These are phyloP conservation scores for Falco punctatus DNA, from an alignment of 2,113 vertebrate species.

Conservation along the genomic window DNA sequence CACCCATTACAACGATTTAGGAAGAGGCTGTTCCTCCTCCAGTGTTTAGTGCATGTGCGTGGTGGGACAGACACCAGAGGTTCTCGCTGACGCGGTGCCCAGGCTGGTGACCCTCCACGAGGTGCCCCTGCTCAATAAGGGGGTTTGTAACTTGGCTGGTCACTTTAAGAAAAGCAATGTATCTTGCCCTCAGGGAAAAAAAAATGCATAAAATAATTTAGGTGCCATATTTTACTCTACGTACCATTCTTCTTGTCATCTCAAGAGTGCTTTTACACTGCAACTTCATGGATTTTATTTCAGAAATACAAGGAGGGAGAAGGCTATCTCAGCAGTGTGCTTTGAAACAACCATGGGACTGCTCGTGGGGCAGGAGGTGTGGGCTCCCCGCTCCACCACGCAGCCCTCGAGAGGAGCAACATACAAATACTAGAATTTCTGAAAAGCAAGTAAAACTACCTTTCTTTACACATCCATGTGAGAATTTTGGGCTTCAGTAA, in stretches of 20 bases:
- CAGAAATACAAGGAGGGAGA: background rate
- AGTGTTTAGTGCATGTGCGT: fast-evolving
- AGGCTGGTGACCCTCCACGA: background rate
- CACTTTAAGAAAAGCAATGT: background rate
- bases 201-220: background rate
- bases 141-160: fast-evolving
- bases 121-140: background rate
- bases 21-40: background rate
- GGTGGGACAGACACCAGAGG: background rate
- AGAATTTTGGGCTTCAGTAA: background rate
- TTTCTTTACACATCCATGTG: background rate
- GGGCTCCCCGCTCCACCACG: background rate
- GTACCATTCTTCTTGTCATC: background rate
- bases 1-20: background rate
- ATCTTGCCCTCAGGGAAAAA: background rate
- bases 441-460: background rate
- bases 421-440: background rate
- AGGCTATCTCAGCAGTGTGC: background rate
- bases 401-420: background rate
- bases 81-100: fast-evolving
- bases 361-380: fast-evolving
- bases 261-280: background rate
- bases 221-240: background rate
- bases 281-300: background rate
- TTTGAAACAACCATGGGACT: background rate